A percentile compares a stretch with the other conserved stretches of the same genome.
These are phyloP conservation scores for Nematolebias whitei DNA, from an alignment of 2,113 vertebrate genomes.

Conservation along the genomic window DNA sequence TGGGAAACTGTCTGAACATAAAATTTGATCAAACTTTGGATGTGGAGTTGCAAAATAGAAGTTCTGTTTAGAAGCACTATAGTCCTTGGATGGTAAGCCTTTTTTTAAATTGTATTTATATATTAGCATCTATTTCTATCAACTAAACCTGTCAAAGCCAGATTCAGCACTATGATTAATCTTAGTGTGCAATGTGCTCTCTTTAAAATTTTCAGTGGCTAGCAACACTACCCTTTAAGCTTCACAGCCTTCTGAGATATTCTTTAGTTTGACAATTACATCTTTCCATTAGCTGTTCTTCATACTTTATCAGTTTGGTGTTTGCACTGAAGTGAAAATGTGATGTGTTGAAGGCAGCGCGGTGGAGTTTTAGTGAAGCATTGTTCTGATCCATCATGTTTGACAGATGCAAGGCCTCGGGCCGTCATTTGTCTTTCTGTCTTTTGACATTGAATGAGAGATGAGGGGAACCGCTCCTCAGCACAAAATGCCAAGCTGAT, in stretches of 20 bases:
- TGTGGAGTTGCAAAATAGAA: slow-evolving; percentile 21
- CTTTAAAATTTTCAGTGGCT: slow-evolving; percentile 47
- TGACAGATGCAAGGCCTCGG: slow-evolving; percentile 69
- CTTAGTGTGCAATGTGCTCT: slow-evolving; percentile 31
- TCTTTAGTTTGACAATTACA: slow-evolving; percentile 73
- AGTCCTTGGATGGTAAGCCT: not conserved
- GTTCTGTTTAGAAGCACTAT: not conserved
- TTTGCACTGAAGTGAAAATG: slow-evolving; percentile 70
- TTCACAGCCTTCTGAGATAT: slow-evolving; percentile 60
- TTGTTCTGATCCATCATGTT: slow-evolving; percentile 73
- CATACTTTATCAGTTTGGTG: slow-evolving; percentile 73
- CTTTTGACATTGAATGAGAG: slow-evolving; percentile 57
- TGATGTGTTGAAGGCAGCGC: slow-evolving; percentile 56
- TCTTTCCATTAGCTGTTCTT: slow-evolving; percentile 68
- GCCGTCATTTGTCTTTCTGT: slow-evolving; percentile 69
- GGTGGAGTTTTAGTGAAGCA: slow-evolving; percentile 64
- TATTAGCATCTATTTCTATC: not conserved
- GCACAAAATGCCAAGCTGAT: slow-evolving; percentile 69
- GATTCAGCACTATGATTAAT: slow-evolving; percentile 61
- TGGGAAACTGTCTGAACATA: slow-evolving; percentile 50
- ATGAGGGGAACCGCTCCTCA: slow-evolving; percentile 64
- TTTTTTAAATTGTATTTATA: not conserved
- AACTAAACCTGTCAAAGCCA: slow-evolving; percentile 8
- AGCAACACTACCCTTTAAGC: slow-evolving; percentile 57
- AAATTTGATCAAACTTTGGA: slow-evolving; percentile 35